Evolutionary conservation across 64 coral and sea anemone genomes (phyloP), one percentile per base, ranked within the genome.

Genomic region (Acropora yongei): DNA sequence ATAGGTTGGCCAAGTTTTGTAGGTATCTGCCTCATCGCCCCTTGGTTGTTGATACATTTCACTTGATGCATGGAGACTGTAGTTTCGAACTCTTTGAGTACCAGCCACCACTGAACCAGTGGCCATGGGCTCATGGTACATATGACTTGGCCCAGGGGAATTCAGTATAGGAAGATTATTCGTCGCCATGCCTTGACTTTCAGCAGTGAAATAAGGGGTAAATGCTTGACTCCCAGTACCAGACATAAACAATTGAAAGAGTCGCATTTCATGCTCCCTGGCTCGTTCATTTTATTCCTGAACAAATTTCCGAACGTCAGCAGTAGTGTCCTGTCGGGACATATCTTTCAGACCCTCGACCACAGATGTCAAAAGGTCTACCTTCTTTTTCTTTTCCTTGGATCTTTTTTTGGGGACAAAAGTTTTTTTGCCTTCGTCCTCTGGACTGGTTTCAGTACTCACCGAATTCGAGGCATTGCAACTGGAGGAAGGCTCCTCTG

Each of bases 231-330:
- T 47, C 17, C 47, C 78, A 48, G 16, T 39, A 72, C 66, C 49
- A 48, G 84, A 67, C 16, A 87, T 47, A 14, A 87, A 87, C 63
- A 87, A 50, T 50, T 87, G 84, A 67, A 87, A 72, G 43, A 87
- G 41, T 69, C 74, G 42, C 67, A 87, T 71, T 57, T 88, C 86
- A n/a, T 88, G 71, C 44, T 88, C 71, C 20, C 86, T 88, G 44
- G 86, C 86, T 49, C 57, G 72, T 57, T 88, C 47, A 74, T 88
- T 88, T 75, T 88, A 72, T 74, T 57, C 86, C 75, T 88, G 48
- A 45, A 88, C 50, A 53, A 88, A 88, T 19, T 42, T 88, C 40
- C 72, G 39, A 53, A 76, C 71, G 42, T 88, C 86, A 53, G n/a
- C 55, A 2, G 86, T 73, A 30, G 3, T 47, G 49, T 88, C 86